Percentiles rank a stretch among this genome's conserved stretches.
These are phyloP conservation scores for Zele albiditarsus DNA, from an alignment of 2,888 invertebrate genomes.

Conservation along the genomic window DNA sequence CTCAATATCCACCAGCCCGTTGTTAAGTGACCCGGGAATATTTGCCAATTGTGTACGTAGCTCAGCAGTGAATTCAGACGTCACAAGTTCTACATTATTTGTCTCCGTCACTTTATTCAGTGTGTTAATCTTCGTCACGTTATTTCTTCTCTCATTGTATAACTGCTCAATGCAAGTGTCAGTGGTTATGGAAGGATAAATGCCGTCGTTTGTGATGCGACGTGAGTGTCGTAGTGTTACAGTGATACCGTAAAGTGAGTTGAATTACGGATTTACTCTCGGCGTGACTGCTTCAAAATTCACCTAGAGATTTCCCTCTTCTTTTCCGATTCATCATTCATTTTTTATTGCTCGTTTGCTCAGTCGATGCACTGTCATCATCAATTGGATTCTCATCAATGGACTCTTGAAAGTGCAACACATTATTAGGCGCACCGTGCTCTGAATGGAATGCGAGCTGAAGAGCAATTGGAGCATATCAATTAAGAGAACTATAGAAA, in stretches of 20 bases:
- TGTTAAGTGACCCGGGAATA: conserved; percentile 12
- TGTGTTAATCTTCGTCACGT: neutral
- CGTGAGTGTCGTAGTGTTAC: conserved; percentile 42
- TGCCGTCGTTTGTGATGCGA: conserved; percentile 33
- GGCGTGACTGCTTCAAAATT: conserved; percentile 2
- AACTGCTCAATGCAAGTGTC: conserved; percentile 23
- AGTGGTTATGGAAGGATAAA: conserved; percentile 45
- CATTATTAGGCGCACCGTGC: neutral
- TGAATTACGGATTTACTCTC: conserved; percentile 13
- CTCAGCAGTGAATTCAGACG: conserved; percentile 6
- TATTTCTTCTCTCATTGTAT: neutral
- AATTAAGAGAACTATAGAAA: neutral
- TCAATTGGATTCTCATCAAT: neutral
- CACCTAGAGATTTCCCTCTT: neutral
- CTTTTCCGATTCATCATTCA: neutral
- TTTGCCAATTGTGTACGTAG: conserved; percentile 13
- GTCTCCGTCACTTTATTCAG: neutral
- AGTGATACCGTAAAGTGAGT: conserved; percentile 25
- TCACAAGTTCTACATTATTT: neutral
- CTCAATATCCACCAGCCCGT: conserved; percentile 24
- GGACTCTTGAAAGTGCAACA: neutral
- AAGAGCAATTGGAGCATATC: neutral
- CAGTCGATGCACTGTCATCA: neutral
- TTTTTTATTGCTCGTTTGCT: neutral
- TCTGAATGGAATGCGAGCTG: neutral